Evolutionary conservation across 2,113 vertebrate species (phyloP).

Genomic region (Gobius niger): DNA sequence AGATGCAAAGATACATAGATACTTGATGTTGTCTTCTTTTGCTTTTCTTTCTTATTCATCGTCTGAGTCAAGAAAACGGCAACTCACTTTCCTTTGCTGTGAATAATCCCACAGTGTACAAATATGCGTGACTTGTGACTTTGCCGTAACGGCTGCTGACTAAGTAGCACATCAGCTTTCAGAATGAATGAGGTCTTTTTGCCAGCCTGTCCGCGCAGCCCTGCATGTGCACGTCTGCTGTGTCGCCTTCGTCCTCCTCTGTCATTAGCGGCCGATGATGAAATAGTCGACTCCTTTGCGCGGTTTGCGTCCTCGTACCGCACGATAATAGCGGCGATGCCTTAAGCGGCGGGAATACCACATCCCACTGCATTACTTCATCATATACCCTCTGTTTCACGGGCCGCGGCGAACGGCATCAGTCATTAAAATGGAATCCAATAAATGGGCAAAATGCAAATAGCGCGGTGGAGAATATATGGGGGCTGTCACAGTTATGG

Average conservation of each 20-base stretch:
- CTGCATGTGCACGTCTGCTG: conserved; percentile 6
- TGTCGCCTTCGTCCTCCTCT: conserved; percentile 37
- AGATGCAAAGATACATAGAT: no score
- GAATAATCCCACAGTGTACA: background rate
- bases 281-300: conserved; percentile 52
- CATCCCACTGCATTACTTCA: conserved; percentile 36
- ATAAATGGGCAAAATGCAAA: conserved; percentile 35
- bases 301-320: conserved; percentile 34
- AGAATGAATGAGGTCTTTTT: conserved; percentile 39
- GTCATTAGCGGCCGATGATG: conserved; percentile 56
- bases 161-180: conserved; percentile 47
- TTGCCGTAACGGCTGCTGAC: conserved; percentile 33
- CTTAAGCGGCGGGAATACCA: conserved; percentile 32
- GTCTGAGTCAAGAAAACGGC: no score
- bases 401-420: conserved; percentile 12
- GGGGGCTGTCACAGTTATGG: conserved; percentile 14
- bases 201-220: conserved; percentile 3
- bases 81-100: conserved; percentile 37
- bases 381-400: conserved; percentile 1
- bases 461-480: background rate
- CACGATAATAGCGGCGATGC: conserved; percentile 47
- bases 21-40: no score
- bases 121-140: conserved; percentile 7
- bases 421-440: conserved; percentile 32
- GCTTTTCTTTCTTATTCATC: no score